Evolutionary conservation across 2,797 vertebrate genomes (phyloP).

Genomic region (Lateolabrax maculatus): DNA sequence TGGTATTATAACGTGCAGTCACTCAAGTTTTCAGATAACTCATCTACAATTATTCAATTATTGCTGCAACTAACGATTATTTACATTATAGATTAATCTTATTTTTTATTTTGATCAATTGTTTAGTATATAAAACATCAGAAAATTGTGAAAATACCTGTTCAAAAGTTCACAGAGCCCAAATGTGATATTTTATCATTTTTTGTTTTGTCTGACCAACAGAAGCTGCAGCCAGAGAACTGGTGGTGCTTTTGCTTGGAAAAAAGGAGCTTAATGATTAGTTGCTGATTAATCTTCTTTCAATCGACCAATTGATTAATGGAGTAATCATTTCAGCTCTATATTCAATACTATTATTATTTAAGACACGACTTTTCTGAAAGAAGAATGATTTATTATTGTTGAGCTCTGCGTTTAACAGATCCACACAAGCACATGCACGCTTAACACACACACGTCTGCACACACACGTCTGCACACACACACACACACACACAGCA

Average conservation of each 20-base stretch:
- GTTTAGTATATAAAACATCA: background rate
- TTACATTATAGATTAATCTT: background rate
- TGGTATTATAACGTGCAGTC: too few relatives aligned
- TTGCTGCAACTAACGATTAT: accelerated
- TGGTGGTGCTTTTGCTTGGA: background rate
- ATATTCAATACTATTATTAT: background rate
- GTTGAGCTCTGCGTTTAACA: conserved; percentile 6
- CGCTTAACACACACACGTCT: background rate
- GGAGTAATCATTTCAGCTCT: background rate
- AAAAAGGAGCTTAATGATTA: background rate
- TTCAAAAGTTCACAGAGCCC: background rate
- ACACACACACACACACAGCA: conserved; percentile 34
- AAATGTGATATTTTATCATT: background rate
- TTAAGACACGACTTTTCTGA: background rate
- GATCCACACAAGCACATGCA: conserved; percentile 8
- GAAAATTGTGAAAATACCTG: background rate
- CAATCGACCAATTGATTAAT: background rate
- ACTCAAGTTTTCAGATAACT: background rate
- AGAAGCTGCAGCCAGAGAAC: background rate
- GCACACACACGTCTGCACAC: background rate
- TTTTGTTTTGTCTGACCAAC: background rate
- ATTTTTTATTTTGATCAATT: background rate
- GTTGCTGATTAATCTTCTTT: background rate
- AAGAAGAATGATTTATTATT: background rate
- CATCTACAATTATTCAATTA: background rate